These are phyloP conservation scores for Hipparchia sbordonii DNA, from an alignment of 2,888 invertebrate species.

Conservation along the genomic window DNA sequence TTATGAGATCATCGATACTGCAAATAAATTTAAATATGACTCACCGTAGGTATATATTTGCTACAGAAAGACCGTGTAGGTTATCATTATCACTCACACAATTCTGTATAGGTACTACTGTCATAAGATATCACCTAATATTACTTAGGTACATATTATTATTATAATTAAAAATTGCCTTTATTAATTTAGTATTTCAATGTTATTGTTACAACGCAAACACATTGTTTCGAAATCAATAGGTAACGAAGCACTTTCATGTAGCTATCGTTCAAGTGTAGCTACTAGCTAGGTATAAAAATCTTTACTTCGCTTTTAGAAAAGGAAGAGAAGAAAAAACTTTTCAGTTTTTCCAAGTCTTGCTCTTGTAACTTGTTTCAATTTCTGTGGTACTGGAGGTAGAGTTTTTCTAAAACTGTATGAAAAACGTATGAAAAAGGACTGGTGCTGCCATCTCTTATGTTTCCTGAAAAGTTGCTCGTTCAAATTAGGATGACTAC, in stretches of 20 bases:
- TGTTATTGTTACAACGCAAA: slow-evolving; percentile 31
- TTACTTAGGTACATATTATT: no score
- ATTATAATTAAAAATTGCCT: no score
- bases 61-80: slow-evolving; percentile 77
- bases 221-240: slow-evolving; percentile 27
- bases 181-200: slow-evolving; percentile 29
- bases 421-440: slow-evolving; percentile 56
- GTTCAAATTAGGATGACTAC: slow-evolving; percentile 8
- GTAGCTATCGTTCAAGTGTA: no score
- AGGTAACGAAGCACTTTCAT: slow-evolving; percentile 23
- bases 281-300: no score
- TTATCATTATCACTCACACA: slow-evolving; percentile 74
- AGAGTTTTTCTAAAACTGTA: slow-evolving; percentile 24
- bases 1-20: slow-evolving; percentile 81
- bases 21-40: slow-evolving; percentile 83
- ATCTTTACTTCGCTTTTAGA: slow-evolving; percentile 30
- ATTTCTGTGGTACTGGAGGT: no score
- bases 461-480: slow-evolving; percentile 15
- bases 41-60: slow-evolving; percentile 73
- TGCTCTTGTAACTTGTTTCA: no score
- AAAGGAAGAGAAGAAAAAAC: slow-evolving; percentile 55
- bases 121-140: no score
- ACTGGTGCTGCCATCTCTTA: slow-evolving; percentile 66
- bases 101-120: slow-evolving; percentile 41
- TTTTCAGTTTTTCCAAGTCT: no score